These are phyloP conservation scores for Rhinoderma darwinii DNA, from an alignment of 2,113 vertebrate genomes.

Conservation along the genomic window DNA sequence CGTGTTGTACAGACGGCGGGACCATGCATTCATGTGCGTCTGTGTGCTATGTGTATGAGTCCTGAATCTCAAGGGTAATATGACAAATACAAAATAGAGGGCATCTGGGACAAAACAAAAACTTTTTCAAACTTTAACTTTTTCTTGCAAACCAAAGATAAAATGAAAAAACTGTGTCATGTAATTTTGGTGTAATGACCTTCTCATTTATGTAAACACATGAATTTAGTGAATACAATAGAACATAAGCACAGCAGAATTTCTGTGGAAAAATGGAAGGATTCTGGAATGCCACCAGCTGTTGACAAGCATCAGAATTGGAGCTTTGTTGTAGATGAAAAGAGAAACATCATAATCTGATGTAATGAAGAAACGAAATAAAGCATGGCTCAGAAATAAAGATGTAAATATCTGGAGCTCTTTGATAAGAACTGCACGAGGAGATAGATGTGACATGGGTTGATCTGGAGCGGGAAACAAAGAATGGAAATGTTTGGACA, in stretches of 20 bases:
- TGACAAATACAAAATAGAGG: neutral
- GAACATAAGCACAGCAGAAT: neutral
- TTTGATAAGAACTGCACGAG: neutral
- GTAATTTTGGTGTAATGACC: neutral
- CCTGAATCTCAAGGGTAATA: neutral
- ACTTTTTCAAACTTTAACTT: neutral
- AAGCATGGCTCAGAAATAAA: neutral
- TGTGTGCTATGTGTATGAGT: too few relatives aligned
- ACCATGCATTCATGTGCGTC: too few relatives aligned
- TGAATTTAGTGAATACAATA: neutral
- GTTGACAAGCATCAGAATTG: neutral
- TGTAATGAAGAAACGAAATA: neutral
- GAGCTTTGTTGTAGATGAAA: conserved; percentile 5
- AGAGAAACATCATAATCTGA: conserved; percentile 2
- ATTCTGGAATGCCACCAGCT: conserved; percentile 1
- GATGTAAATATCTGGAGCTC: neutral
- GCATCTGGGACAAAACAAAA: neutral
- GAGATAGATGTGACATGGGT: neutral
- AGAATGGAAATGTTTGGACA: neutral
- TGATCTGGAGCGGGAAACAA: neutral
- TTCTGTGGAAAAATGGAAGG: neutral
- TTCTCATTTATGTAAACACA: neutral
- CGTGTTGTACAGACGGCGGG: too few relatives aligned
- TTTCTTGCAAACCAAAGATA: neutral
- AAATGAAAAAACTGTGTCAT: neutral